These are phyloP conservation scores for Neoseiulus cucumeris DNA, from an alignment of 1,140 invertebrate genomes.

Conservation along the genomic window DNA sequence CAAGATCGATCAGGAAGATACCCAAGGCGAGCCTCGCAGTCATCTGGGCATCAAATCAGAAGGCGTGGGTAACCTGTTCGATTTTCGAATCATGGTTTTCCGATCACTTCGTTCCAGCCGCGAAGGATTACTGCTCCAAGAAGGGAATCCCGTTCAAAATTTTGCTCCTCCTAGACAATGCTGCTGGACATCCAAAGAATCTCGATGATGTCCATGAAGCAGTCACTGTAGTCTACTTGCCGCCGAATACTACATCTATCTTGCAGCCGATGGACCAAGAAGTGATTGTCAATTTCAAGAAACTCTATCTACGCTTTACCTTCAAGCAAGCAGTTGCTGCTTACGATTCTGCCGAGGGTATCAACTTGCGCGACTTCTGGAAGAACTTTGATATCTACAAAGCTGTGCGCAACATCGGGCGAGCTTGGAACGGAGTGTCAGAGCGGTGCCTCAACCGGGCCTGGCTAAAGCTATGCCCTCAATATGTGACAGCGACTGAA, in stretches of 20 bases:
- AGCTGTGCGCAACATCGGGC: not conserved
- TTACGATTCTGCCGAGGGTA: not conserved
- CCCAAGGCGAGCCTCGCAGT: slow-evolving; percentile 13
- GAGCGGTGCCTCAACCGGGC: not conserved
- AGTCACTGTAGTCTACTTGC: slow-evolving; percentile 17
- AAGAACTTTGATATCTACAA: not conserved
- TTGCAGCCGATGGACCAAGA: slow-evolving; percentile 20
- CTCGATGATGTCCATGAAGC: slow-evolving; percentile 10
- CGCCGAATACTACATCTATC: slow-evolving; percentile 15
- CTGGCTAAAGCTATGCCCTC: slow-evolving; percentile 27
- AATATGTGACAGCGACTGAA: slow-evolving; percentile 29
- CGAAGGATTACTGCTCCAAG: slow-evolving; percentile 15
- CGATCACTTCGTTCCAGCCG: slow-evolving; percentile 15
- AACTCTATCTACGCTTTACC: slow-evolving; percentile 15
- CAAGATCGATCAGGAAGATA: slow-evolving; percentile 14
- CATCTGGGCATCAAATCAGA: slow-evolving; percentile 17
- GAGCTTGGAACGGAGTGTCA: not conserved
- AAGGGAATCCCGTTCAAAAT: slow-evolving; percentile 16
- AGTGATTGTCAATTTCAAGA: slow-evolving; percentile 18
- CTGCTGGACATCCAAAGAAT: slow-evolving; percentile 16
- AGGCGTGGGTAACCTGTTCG: slow-evolving; percentile 12
- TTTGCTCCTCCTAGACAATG: slow-evolving; percentile 20
- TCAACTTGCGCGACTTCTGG: not conserved
- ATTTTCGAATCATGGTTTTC: slow-evolving; percentile 17
- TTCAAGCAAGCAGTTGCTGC: slow-evolving; percentile 3